Conservation (phyloP, 2,113 vertebrate species). For the Ellobius talpinus region DNA sequence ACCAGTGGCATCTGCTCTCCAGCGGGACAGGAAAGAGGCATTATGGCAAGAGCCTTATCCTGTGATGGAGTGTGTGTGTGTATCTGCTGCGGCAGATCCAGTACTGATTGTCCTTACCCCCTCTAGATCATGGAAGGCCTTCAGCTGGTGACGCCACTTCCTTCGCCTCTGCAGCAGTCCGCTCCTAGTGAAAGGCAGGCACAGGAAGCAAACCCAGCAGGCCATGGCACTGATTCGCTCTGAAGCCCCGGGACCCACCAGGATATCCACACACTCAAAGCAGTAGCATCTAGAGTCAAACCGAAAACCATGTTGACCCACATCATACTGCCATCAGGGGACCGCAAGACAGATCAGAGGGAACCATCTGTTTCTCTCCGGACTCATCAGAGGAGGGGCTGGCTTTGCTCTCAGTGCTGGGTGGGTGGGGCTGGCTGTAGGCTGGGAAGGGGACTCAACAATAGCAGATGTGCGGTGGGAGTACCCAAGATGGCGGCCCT, state of each 20-base stretch:
- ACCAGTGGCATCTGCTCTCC: neutral
- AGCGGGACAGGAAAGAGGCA: fast-evolving
- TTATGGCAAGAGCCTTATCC: fast-evolving
- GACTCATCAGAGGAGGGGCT: neutral
- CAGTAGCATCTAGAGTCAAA: slow-evolving; percentile 67
- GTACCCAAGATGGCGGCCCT: neutral
- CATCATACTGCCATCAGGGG: neutral
- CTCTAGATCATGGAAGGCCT: slow-evolving; percentile 7
- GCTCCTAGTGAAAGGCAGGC: neutral
- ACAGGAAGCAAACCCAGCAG: slow-evolving; percentile 70
- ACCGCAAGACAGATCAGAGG: neutral
- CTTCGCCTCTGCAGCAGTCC: slow-evolving; percentile 49
- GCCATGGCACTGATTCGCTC: slow-evolving; percentile 17
- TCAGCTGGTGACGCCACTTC: slow-evolving; percentile 57
- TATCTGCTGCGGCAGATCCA: too few relatives aligned
- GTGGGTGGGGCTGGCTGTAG: neutral
- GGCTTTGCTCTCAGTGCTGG: too few relatives aligned
- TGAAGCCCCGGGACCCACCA: slow-evolving; percentile 62
- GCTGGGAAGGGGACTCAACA: neutral
- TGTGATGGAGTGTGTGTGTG: neutral
- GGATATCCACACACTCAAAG: slow-evolving; percentile 62
- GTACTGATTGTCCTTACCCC: slow-evolving; percentile 31
- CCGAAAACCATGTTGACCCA: neutral
- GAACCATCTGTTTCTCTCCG: neutral
- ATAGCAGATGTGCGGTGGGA: neutral